phyloP scores from a whole-genome alignment of 2,113 vertebrate species.

The Rhea pennata region DNA sequence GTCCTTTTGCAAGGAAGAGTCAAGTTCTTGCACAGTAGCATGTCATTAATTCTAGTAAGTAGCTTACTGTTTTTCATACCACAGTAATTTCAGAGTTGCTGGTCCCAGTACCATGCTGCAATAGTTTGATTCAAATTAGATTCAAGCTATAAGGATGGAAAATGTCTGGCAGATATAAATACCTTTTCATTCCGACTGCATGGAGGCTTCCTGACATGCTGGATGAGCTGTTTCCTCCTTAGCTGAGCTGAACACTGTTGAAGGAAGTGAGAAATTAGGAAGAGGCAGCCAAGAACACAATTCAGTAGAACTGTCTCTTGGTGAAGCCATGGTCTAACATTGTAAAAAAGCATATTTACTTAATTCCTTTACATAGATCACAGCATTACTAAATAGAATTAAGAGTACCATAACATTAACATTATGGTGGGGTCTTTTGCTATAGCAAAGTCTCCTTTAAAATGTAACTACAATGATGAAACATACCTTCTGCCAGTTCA shows the following conservation, averaged over 20 bases:
- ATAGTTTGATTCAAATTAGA: background rate
- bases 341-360: background rate
- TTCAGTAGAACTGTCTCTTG: background rate
- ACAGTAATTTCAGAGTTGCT: background rate
- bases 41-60: background rate
- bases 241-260: background rate
- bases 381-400: background rate
- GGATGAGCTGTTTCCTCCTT: background rate
- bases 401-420: background rate
- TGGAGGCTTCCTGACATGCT: background rate
- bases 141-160: background rate
- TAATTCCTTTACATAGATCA: background rate
- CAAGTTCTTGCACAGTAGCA: background rate
- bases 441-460: background rate
- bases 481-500: background rate
- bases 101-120: background rate
- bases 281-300: background rate
- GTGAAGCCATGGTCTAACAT: background rate
- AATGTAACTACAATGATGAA: background rate
- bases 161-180: background rate
- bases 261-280: background rate
- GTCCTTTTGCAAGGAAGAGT: background rate
- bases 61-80: background rate
- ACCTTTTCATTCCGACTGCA: background rate
- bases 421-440: background rate